phyloP scores from a whole-genome alignment of 1,140 invertebrate genomes.

The Rhyzopertha dominica region DNA sequence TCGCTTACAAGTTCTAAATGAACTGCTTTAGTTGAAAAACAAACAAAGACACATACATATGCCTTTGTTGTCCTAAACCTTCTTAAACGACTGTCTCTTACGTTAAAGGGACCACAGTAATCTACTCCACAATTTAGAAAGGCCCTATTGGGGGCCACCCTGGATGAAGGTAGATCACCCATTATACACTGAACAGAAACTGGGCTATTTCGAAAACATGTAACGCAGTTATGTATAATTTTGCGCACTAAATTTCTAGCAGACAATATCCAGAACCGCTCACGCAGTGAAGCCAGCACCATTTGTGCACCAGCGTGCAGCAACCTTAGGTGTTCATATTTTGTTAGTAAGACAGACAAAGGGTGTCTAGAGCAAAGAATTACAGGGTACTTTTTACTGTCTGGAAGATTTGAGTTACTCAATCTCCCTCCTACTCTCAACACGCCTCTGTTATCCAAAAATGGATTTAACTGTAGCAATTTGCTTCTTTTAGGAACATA shows the following conservation, averaged over 20 bases:
- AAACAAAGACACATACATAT: conserved; percentile 42
- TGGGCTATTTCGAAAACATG: conserved; percentile 18
- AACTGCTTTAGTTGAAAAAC: conserved; percentile 37
- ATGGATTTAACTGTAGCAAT: conserved; percentile 37
- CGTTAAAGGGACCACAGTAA: conserved; percentile 34
- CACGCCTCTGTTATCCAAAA: conserved; percentile 39
- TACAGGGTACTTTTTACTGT: too few relatives aligned
- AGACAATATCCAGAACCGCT: conserved; percentile 28
- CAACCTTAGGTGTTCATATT: conserved; percentile 21
- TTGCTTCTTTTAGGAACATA: conserved; percentile 6
- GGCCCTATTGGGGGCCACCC: conserved; percentile 27
- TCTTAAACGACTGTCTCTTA: conserved; percentile 22
- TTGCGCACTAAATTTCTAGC: conserved; percentile 24
- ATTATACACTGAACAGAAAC: conserved; percentile 26
- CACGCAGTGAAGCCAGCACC: conserved; percentile 13
- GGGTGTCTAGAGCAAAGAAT: too few relatives aligned
- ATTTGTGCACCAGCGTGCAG: conserved; percentile 30
- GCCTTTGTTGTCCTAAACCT: conserved; percentile 26
- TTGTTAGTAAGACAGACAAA: conserved; percentile 25
- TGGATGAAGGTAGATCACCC: conserved; percentile 36
- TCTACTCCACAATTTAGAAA: conserved; percentile 40
- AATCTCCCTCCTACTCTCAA: conserved; percentile 46
- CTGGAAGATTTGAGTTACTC: conserved; percentile 22
- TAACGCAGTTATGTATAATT: conserved; percentile 21
- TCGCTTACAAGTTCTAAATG: conserved; percentile 41